phyloP scores from a whole-genome alignment of 2,888 invertebrate genomes.

The Ypsolopha scabrella region DNA sequence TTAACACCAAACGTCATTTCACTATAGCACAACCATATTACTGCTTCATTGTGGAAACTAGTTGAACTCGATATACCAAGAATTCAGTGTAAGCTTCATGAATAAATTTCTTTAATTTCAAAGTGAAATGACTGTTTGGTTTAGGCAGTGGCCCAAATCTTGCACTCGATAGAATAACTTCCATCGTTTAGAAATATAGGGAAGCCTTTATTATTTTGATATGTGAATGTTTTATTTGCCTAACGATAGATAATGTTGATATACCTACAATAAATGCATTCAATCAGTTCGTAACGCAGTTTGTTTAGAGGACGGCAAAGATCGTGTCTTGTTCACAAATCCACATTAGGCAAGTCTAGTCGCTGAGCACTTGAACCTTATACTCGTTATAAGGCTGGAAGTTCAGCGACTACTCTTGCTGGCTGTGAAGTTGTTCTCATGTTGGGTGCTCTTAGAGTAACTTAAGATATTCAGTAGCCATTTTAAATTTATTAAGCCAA shows the following conservation, averaged over 20 bases:
- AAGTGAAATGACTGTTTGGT: not conserved
- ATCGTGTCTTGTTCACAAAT: not conserved
- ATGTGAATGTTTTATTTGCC: conserved; percentile 9
- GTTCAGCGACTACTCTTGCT: too few relatives aligned
- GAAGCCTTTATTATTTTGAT: conserved; percentile 7
- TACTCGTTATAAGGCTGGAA: too few relatives aligned
- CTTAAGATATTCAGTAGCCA: not conserved
- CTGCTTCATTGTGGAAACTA: not conserved
- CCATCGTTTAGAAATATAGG: conserved; percentile 2
- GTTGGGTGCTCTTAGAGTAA: not conserved
- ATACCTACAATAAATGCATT: not conserved
- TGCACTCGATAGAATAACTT: not conserved
- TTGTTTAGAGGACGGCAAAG: not conserved
- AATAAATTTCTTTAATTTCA: not conserved
- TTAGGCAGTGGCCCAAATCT: not conserved
- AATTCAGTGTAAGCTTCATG: not conserved
- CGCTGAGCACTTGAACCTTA: too few relatives aligned
- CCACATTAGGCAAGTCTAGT: not conserved
- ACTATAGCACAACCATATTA: not conserved
- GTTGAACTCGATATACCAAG: not conserved
- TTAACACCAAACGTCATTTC: conserved; percentile 1
- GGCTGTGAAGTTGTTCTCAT: not conserved
- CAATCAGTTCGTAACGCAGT: conserved; percentile 6
- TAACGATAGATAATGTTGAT: not conserved
- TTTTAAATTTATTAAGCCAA: not conserved